phyloP scores from a whole-genome alignment of 2,797 vertebrate species.

The Champsocephalus gunnari region DNA sequence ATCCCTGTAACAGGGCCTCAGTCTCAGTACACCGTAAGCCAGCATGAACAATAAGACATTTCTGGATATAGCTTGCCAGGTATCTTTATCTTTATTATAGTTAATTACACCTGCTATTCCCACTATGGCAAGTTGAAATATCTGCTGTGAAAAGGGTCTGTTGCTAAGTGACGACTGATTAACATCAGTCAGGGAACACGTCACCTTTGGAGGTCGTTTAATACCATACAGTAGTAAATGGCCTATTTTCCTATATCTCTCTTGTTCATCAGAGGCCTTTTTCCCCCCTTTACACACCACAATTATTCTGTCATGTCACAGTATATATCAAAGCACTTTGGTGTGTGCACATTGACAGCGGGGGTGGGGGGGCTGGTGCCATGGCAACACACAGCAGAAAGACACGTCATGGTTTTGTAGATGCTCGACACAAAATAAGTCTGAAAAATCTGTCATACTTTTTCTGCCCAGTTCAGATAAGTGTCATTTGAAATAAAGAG shows the following conservation, averaged over 20 bases:
- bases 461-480: constrained; percentile 8
- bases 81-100: constrained; percentile 10
- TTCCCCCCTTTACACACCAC: background rate
- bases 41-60: background rate
- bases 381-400: constrained; percentile 18
- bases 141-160: background rate
- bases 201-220: constrained; percentile 12
- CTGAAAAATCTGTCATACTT: constrained; percentile 26
- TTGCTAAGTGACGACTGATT: background rate
- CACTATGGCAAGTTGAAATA: background rate
- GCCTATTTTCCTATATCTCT: background rate
- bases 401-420: constrained; percentile 26
- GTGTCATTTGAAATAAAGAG: too few species aligned
- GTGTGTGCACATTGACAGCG: constrained; percentile 40
- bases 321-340: constrained; percentile 23
- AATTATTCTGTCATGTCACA: constrained; percentile 33
- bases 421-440: constrained; percentile 18
- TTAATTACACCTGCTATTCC: constrained; percentile 12
- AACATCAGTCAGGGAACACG: background rate
- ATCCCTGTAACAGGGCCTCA: background rate
- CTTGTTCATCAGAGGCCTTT: background rate
- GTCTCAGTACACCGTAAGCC: background rate
- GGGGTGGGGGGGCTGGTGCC: constrained; percentile 8
- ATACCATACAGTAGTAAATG: background rate
- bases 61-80: background rate